These are phyloP conservation scores for Calephelis perditalis DNA, from an alignment of 2,888 invertebrate genomes.

Conservation along the genomic window DNA sequence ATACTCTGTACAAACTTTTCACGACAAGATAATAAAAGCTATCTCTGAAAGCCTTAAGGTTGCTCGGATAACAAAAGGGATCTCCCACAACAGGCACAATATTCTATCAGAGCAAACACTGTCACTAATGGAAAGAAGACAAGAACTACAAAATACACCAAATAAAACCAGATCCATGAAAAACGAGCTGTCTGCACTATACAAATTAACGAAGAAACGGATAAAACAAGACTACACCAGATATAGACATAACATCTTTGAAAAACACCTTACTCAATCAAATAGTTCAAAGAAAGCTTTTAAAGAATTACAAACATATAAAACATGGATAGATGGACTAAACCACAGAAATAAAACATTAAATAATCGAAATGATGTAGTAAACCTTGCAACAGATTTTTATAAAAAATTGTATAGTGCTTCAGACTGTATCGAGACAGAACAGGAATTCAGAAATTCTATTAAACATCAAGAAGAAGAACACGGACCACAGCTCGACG, in stretches of 20 bases:
- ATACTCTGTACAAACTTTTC: background rate
- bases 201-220: background rate
- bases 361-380: background rate
- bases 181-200: background rate
- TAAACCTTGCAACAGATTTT: background rate
- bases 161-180: background rate
- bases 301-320: background rate
- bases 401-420: background rate
- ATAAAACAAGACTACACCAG: background rate
- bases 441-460: too few species aligned
- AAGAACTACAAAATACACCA: background rate
- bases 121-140: background rate
- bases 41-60: background rate
- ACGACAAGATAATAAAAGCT: background rate
- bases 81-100: background rate
- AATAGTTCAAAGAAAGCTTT: background rate
- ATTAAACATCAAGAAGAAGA: too few species aligned
- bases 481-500: too few species aligned
- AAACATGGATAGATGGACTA: background rate
- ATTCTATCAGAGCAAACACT: background rate
- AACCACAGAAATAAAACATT: background rate
- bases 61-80: background rate
- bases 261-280: background rate
- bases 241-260: background rate
- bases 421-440: too few species aligned